Conservation (phyloP, 2,113 vertebrate species). For the Theristicus caerulescens region DNA sequence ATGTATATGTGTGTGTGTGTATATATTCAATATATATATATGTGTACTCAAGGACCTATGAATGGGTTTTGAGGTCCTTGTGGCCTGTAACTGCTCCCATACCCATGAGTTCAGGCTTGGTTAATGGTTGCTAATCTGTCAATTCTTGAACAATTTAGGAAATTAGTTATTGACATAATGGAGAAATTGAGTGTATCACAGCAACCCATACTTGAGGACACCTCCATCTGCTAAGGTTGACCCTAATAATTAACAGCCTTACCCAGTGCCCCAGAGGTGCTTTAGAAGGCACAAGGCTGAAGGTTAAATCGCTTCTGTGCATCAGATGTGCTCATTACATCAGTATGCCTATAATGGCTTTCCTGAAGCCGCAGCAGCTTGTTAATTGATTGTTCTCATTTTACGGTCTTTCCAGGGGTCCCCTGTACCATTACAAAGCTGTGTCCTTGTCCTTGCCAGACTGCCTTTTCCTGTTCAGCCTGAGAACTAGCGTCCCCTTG, state of each 20-base stretch:
- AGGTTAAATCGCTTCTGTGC: constrained; percentile 39
- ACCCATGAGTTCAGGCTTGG: background rate
- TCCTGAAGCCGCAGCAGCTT: constrained; percentile 24
- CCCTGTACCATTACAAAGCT: background rate
- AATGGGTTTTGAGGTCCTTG: background rate
- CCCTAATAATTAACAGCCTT: constrained; percentile 36
- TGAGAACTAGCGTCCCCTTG: background rate
- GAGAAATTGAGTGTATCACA: constrained; percentile 17
- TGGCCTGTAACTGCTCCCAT: background rate
- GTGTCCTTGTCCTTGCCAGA: background rate
- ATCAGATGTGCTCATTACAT: constrained; percentile 13
- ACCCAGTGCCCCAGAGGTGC: background rate
- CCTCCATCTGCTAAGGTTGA: constrained; percentile 6
- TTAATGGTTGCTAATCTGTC: constrained; percentile 11
- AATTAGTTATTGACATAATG: constrained; percentile 48
- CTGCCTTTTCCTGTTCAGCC: background rate
- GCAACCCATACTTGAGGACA: background rate
- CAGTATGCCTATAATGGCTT: background rate
- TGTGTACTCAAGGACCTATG: background rate
- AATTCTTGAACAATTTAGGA: constrained; percentile 30
- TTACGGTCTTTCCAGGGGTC: background rate
- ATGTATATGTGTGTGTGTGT: background rate
- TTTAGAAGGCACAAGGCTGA: constrained; percentile 21
- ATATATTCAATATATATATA: background rate
- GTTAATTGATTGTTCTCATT: constrained; percentile 31